These are phyloP conservation scores for Leptobrachium ailaonicum DNA, from an alignment of 2,113 vertebrate species.

Conservation along the genomic window DNA sequence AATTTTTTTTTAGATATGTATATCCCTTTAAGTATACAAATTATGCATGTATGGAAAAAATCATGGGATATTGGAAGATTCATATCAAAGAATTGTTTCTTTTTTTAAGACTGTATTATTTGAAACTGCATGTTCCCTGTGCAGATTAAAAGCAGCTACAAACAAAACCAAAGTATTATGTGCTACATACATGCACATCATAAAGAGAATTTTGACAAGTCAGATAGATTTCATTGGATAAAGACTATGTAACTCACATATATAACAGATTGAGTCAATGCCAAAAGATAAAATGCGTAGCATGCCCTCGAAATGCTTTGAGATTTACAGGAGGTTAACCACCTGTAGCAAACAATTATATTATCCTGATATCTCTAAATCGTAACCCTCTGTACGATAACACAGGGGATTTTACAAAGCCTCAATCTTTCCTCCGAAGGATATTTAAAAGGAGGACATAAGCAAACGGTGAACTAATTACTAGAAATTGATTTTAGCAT, in stretches of 20 bases:
- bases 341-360: conserved; percentile 39
- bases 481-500: conserved; percentile 48
- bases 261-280: neutral
- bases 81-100: too few relatives aligned
- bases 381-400: conserved; percentile 15
- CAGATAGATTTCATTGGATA: too few relatives aligned
- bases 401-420: conserved; percentile 27
- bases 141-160: too few relatives aligned
- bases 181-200: too few relatives aligned
- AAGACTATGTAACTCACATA: neutral
- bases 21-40: too few relatives aligned
- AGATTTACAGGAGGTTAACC: conserved; percentile 24
- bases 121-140: too few relatives aligned
- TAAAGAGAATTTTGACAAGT: too few relatives aligned
- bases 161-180: too few relatives aligned
- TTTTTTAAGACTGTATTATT: too few relatives aligned
- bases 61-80: too few relatives aligned
- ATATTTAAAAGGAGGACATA: conserved; percentile 34
- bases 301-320: neutral
- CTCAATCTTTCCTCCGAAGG: conserved; percentile 7
- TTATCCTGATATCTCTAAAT: conserved; percentile 34
- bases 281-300: conserved; percentile 4
- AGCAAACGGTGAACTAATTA: conserved; percentile 42
- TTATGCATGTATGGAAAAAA: too few relatives aligned
- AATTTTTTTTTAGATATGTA: too few relatives aligned